Conservation (phyloP, 2,113 vertebrate species). For the Sinocyclocheilus anshuiensis region DNA sequence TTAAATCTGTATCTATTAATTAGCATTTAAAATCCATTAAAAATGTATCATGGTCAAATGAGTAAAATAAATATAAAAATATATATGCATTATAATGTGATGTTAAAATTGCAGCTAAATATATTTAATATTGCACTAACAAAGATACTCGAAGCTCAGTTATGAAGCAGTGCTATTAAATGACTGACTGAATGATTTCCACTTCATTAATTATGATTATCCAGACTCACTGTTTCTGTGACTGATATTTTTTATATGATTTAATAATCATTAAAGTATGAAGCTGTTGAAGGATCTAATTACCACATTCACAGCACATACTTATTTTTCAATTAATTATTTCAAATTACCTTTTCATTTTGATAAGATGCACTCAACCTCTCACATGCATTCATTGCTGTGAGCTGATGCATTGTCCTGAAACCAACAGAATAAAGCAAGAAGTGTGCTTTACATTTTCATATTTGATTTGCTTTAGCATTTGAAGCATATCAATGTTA, state of each 20-base stretch:
- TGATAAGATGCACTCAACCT: neutral
- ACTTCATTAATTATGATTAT: slow-evolving; percentile 28
- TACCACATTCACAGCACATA: neutral
- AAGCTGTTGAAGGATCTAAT: slow-evolving; percentile 12
- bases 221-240: slow-evolving; percentile 4
- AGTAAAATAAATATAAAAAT: too few relatives aligned
- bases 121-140: neutral
- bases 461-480: neutral
- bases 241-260: slow-evolving; percentile 25
- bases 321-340: slow-evolving; percentile 9
- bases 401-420: neutral
- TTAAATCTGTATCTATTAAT: neutral
- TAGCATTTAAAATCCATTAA: too few relatives aligned
- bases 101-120: neutral
- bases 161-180: slow-evolving; percentile 16
- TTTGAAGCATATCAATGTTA: neutral
- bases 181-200: slow-evolving; percentile 18
- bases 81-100: too few relatives aligned
- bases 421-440: neutral
- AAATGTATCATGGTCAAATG: too few relatives aligned
- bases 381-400: neutral
- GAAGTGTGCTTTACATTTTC: neutral
- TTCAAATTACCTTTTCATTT: neutral
- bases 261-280: slow-evolving; percentile 17
- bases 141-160: neutral